Evolutionary conservation across 53 echinoderm and acorn worm species (phyloP).

Genomic region (Holothuria scabra): DNA sequence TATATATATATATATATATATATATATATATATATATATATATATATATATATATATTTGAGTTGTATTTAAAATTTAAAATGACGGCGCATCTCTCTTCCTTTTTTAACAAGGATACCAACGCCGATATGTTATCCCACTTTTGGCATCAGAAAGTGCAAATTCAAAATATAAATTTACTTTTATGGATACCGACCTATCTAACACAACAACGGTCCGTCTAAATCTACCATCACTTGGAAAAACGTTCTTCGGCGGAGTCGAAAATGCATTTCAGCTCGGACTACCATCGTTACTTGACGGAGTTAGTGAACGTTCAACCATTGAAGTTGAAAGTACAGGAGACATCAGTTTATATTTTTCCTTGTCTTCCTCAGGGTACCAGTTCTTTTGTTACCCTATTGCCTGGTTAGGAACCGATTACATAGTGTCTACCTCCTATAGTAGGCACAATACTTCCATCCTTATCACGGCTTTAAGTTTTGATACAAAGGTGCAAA

Average conservation of each 20-base stretch:
- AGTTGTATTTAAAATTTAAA: too few relatives aligned
- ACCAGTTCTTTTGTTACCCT: background rate
- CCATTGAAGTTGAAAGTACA: constrained; percentile 12
- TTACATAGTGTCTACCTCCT: background rate
- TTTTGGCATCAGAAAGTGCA: background rate
- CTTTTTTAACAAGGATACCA: background rate
- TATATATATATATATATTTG: too few relatives aligned
- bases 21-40: too few relatives aligned
- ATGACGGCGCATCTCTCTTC: background rate
- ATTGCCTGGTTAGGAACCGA: constrained; percentile 3
- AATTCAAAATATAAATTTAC: background rate
- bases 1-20: too few relatives aligned
- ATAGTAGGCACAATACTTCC: background rate
- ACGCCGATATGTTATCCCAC: constrained; percentile 16
- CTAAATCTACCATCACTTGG: background rate
- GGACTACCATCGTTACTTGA: background rate
- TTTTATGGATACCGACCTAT: constrained; percentile 25
- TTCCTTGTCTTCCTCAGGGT: background rate
- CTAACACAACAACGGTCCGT: background rate
- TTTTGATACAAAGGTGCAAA: background rate
- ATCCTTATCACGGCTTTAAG: background rate
- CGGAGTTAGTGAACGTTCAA: too few relatives aligned
- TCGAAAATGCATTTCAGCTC: background rate
- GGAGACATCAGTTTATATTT: background rate
- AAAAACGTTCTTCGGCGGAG: background rate